A percentile compares a stretch with the other conserved stretches of the same genome.
Conservation (phyloP, 2,888 invertebrate species). For the Homarus gammarus region DNA sequence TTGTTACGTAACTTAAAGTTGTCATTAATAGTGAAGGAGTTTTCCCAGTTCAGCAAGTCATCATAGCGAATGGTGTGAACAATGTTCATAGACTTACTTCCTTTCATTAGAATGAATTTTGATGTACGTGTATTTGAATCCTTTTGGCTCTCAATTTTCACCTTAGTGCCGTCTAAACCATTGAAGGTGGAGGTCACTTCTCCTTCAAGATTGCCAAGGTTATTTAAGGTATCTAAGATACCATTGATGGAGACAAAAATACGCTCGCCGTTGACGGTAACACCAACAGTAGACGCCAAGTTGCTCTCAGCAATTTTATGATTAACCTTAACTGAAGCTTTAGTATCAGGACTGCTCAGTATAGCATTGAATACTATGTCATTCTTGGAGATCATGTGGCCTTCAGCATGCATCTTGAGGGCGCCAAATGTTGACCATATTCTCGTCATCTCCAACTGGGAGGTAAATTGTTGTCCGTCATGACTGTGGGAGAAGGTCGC, state of each 20-base stretch:
- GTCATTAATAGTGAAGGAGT: conserved; percentile 54
- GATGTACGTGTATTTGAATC: conserved; percentile 32
- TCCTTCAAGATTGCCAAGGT: conserved; percentile 37
- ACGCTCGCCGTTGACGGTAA: conserved; percentile 43
- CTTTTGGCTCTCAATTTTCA: conserved; percentile 48
- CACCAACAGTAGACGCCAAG: conserved; percentile 31
- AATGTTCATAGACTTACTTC: conserved; percentile 26
- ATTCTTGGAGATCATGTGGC: conserved; percentile 39
- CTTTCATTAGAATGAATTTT: conserved; percentile 33
- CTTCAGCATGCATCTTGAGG: conserved; percentile 54
- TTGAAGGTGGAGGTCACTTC: conserved; percentile 52
- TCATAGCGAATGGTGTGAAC: conserved; percentile 39
- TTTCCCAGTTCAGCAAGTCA: conserved; percentile 64
- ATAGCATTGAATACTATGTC: conserved; percentile 37
- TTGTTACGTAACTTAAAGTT: conserved; percentile 53
- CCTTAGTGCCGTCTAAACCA: conserved; percentile 59
- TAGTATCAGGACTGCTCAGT: conserved; percentile 47
- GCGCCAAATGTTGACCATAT: conserved; percentile 58
- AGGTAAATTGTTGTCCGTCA: conserved; percentile 35
- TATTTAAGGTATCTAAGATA: conserved; percentile 30
- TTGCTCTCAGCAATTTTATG: conserved; percentile 59
- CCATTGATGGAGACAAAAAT: conserved; percentile 37
- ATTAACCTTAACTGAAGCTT: conserved; percentile 33
- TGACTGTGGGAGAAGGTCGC: conserved; percentile 30
- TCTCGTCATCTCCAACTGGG: conserved; percentile 53